Evolutionary conservation across 2,797 vertebrate genomes (phyloP).

Genomic region (Carapus acus): DNA sequence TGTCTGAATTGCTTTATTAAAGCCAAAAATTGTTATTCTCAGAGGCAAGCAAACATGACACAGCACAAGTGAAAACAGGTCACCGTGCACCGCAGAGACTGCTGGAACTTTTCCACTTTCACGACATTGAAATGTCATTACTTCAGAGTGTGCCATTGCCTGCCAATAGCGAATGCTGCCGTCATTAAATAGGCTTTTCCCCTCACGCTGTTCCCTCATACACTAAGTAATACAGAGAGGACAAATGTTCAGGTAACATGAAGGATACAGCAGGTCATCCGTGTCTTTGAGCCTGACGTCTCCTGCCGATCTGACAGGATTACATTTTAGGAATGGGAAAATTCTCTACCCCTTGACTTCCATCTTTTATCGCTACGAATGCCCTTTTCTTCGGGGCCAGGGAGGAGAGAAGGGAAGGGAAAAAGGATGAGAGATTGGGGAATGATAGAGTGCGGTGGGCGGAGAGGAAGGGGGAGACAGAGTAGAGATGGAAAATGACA

Average conservation of each 20-base stretch:
- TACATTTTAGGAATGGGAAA: slow-evolving; percentile 35
- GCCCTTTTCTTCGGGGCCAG: slow-evolving; percentile 30
- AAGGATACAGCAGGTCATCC: slow-evolving; percentile 8
- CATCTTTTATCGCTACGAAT: slow-evolving; percentile 46
- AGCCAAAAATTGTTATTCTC: slow-evolving; percentile 35
- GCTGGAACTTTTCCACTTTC: slow-evolving; percentile 29
- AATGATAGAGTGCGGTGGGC: slow-evolving; percentile 41
- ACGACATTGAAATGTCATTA: slow-evolving; percentile 57
- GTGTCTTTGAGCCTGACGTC: slow-evolving; percentile 33
- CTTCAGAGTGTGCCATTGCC: slow-evolving; percentile 7
- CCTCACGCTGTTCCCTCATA: slow-evolving; percentile 5
- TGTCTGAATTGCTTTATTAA: slow-evolving; percentile 20
- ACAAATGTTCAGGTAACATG: slow-evolving; percentile 25
- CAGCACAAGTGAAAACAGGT: slow-evolving; percentile 36
- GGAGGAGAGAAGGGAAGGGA: slow-evolving; percentile 11
- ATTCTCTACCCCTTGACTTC: slow-evolving; percentile 27
- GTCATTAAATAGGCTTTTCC: slow-evolving; percentile 23
- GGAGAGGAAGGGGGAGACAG: slow-evolving; percentile 44
- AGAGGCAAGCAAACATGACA: slow-evolving; percentile 27
- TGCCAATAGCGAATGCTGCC: slow-evolving; percentile 6
- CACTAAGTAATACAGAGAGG: slow-evolving; percentile 14
- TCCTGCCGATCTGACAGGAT: slow-evolving; percentile 52
- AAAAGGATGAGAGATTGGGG: slow-evolving; percentile 15
- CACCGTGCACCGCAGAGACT: slow-evolving; percentile 19
- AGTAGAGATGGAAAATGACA: slow-evolving; percentile 66